Base-by-base conservation (phyloP, 2,888 invertebrate species). In the Phyllotreta cruciferae region DNA sequence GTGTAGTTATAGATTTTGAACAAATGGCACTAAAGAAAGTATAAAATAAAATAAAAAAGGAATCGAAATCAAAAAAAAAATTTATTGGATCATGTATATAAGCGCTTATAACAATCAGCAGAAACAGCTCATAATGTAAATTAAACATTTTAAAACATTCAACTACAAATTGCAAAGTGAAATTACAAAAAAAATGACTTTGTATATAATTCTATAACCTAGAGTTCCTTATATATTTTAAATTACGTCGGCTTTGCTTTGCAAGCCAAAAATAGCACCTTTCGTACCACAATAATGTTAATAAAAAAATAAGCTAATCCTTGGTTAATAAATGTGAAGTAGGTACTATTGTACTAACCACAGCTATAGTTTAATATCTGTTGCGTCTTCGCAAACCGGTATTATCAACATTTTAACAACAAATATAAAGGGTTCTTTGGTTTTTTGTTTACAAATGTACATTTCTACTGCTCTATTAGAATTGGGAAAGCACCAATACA, bases 401-500 rank as follows among this genome's bases (percentile, higher is more conserved):
- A 57, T 57, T 6, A 35, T 58, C 58, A 58, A 58, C 58, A 58
- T 50, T 60, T 60, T 60, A 60, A 60, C 60, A 60, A 60, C 60
- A 60, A 60, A 56, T 47, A 52, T 56, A 52, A 52, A 56, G 47
- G 58, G 35, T 52, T 58, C 36, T 63, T 64, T 60, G 60, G 64
- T 60, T 64, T 64, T 64, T 60, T 57, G 56, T 61, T 60, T 60
- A 60, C 53, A 57, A 53, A 64, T 64, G 56, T 56, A 61, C 56
- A 56, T 45, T 60, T 61, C 60, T 64, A 56, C 57, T 64, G 64
- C 61, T 61, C 61, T 56, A 73, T 76, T 75, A 75, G 77, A 77
- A 75, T 72, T 75, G 77, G 75, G 72, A 78, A 79, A 80, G 80
- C 80, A 80, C 80, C 80, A 79, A 78, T 79, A 78, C 76, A 74